phyloP scores from a whole-genome alignment of 2,113 vertebrate genomes.

The Hydrochoerus hydrochaeris region DNA sequence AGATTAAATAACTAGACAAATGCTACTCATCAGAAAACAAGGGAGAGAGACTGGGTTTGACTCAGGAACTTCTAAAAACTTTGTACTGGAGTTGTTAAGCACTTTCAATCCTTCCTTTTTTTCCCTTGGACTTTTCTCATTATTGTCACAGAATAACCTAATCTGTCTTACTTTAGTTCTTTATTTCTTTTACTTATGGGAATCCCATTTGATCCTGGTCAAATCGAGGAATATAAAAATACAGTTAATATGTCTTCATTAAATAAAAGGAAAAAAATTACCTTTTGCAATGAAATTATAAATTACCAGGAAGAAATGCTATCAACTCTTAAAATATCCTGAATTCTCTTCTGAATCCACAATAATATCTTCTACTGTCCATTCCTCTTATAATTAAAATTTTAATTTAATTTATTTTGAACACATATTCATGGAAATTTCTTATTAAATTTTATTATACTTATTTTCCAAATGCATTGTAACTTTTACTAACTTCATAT shows the following conservation, averaged over 20 bases:
- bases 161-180: conserved; percentile 39
- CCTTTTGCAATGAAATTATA: conserved; percentile 53
- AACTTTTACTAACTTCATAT: conserved; percentile 57
- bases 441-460: conserved; percentile 74
- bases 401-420: conserved; percentile 77
- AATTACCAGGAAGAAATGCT: conserved; percentile 1
- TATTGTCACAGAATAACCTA: conserved; percentile 3
- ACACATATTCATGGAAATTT: conserved; percentile 74
- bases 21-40: background rate
- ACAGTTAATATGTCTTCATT: conserved; percentile 67
- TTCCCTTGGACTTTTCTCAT: background rate
- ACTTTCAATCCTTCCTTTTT: conserved; percentile 2
- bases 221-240: conserved; percentile 10
- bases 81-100: background rate
- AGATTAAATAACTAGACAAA: background rate
- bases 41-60: background rate
- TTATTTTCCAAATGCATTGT: conserved; percentile 70
- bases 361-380: conserved; percentile 63
- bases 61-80: background rate
- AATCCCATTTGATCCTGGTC: conserved; percentile 35
- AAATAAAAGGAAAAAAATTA: conserved; percentile 53
- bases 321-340: conserved; percentile 60
- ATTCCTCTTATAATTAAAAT: conserved; percentile 74
- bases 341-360: conserved; percentile 64
- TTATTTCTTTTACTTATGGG: conserved; percentile 37